Evolutionary conservation across 2,113 vertebrate species (phyloP), one percentile per base, ranked within the genome.

Genomic region (Coptodon bakossiorum): DNA sequence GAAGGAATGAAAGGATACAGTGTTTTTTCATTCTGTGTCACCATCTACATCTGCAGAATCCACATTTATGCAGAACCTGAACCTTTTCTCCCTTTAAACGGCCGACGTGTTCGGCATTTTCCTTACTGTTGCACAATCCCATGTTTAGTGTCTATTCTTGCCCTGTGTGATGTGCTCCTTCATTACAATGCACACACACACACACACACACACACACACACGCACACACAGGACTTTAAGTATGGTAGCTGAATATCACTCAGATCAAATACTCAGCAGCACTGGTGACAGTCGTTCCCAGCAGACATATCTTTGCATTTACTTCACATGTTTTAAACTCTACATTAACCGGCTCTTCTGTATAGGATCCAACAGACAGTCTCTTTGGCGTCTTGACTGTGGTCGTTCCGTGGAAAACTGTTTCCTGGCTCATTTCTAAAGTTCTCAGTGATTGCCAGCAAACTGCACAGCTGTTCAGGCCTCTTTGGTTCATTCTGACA

Each of bases 21-120:
- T 50, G 16, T 45, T 73, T 17, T 1, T 24, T 22, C 34, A 14
- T 71, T 5, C 6, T 48, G 68, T 73, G 68, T 27, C 68, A 48
- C 14, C 40, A 11, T 7, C 40, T 12, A 6, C 14, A 29, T 0
- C 22, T 29, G 22, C 43, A 48, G 24, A 17, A 45, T 0, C 24
- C 24, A 76, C 9, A 76, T 76, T 10, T 0, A 16, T 48, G 14
- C 43, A 79, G 5, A 13, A 36, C 10, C 76, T n/a, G 17, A 34
- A 34, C 0, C 76, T 36, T 34, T 48, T 48, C 0, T 24, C 40
- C 22, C 29, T 73, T 27, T 29, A 1, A 73, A 68, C n/a, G 11
- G 13, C 61, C 7, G 3, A 13, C 34, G 27, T 0, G 19, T 40
- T 68, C 63, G 1, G 63, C 27, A 17, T 68, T 52, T 38, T 78